Evolutionary conservation across 2,888 invertebrate species (phyloP), one percentile per base, ranked within the genome.

Genomic region (Lacanobia wlatinum): DNA sequence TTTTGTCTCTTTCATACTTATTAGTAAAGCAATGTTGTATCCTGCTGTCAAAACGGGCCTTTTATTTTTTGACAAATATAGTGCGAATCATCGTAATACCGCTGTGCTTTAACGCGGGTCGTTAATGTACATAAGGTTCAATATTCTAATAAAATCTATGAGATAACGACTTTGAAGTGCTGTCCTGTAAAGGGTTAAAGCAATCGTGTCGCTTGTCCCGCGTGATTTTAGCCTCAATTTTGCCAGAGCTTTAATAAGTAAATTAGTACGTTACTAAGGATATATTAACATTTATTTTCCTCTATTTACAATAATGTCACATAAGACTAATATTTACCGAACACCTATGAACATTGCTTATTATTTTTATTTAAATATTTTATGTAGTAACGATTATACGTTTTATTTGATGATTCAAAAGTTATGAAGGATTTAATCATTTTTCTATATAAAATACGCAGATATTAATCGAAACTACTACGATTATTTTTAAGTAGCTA

Each of bases 261-360:
- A 46, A 46, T 55, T 28, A 23, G 16, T 23, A 23, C 4, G 3
- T 34, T 34, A 5, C 34, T 34, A 3, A 23, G 53, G 23, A 9
- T 38, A 18, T 23, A 34, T 2, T 6, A 48, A n/a, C 68, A 38
- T 38, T 23, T 67, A 67, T 50, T 48, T 50, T 68, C n/a, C 50
- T 28, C 28, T 68, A 67, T n/a, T 67, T 34, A 62, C 55, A 55
- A 55, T 55, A 16, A 55, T 28, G 48, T 23, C n/a, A 18, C 14
- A 2, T 14, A 16, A 43, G 28, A 40, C 28, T 40, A 14, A 58
- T 0, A 1, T 8, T 50, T 16, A 34, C 18, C 38, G 6, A 34
- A 21, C 52, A 46, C 53, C 10, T 59, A 34, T n/a, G 21, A 43
- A 23, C 14, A 73, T 59, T 46, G 43, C 21, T 58, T 18, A 6